A percentile compares a stretch with the other conserved stretches of the same genome.
Evolutionary conservation across 92 coral and sea anemone genomes (phyloP).

Genomic region (Umimayanthus kanabou): DNA sequence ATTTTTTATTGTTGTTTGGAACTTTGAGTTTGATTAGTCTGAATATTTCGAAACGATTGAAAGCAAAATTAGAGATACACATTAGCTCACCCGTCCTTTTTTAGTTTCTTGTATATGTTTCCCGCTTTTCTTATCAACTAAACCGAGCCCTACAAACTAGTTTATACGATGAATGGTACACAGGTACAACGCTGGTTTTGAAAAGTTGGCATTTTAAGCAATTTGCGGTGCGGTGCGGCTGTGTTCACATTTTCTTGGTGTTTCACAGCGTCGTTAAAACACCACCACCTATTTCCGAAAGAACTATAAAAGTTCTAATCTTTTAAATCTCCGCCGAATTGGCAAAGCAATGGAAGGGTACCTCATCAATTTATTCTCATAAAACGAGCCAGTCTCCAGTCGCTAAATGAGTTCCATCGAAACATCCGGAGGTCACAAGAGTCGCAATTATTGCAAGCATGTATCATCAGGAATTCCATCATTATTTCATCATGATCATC

Average conservation of each 20-base stretch:
- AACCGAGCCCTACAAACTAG: not conserved
- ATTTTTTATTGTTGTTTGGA: not conserved
- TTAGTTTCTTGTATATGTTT: too few species aligned
- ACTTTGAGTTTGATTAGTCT: not conserved
- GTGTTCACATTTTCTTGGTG: not conserved
- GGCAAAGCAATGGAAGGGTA: not conserved
- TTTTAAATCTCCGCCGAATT: not conserved
- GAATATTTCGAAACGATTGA: not conserved
- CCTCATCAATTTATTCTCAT: not conserved
- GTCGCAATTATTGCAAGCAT: not conserved
- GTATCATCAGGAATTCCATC: slow-evolving; percentile 5
- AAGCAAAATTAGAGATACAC: too few species aligned
- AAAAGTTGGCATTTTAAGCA: not conserved
- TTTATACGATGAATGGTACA: not conserved
- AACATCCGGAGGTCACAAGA: slow-evolving; percentile 7
- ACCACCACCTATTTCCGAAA: slow-evolving; percentile 10
- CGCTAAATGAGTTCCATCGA: not conserved
- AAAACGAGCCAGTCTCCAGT: not conserved
- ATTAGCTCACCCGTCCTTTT: not conserved
- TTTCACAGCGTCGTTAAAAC: not conserved
- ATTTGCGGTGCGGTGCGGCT: not conserved
- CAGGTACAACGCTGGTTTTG: not conserved
- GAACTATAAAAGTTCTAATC: not conserved
- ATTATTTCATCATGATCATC: slow-evolving; percentile 14
- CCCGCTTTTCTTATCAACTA: not conserved